Evolutionary conservation across 2,888 invertebrate genomes (phyloP).

Genomic region (Orgyia antiqua): DNA sequence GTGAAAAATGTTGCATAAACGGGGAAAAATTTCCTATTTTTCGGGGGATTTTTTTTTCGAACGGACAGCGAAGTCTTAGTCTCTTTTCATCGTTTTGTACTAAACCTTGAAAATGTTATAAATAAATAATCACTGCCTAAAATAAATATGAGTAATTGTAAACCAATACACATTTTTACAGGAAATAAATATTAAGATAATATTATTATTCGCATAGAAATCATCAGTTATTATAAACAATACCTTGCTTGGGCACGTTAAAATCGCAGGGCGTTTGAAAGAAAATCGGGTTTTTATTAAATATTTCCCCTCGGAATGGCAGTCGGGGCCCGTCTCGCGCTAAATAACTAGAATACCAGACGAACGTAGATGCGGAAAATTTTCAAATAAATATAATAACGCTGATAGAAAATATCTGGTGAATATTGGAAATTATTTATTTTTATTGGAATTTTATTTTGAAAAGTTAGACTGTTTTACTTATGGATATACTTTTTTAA

Average conservation of each 20-base stretch:
- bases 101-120: too few species aligned
- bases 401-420: slow-evolving; percentile 26
- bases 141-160: too few species aligned
- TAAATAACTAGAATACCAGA: slow-evolving; percentile 38
- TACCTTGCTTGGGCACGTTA: slow-evolving; percentile 27
- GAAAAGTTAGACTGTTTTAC: too few species aligned
- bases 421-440: slow-evolving; percentile 25
- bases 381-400: slow-evolving; percentile 42
- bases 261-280: slow-evolving; percentile 35
- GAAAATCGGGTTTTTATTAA: slow-evolving; percentile 41
- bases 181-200: too few species aligned
- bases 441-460: slow-evolving; percentile 2
- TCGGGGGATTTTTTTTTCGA: too few species aligned
- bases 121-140: too few species aligned
- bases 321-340: slow-evolving; percentile 26
- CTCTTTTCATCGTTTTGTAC: too few species aligned
- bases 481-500: too few species aligned
- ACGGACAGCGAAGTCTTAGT: too few species aligned
- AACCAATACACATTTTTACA: too few species aligned
- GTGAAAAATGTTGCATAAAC: too few species aligned
- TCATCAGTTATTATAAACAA: slow-evolving; percentile 23
- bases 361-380: slow-evolving; percentile 33
- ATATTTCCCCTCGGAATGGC: slow-evolving; percentile 36
- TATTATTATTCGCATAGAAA: slow-evolving; percentile 22
- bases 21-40: too few species aligned